Evolutionary conservation across 1,140 invertebrate species (phyloP).

Genomic region (Formica exsecta): DNA sequence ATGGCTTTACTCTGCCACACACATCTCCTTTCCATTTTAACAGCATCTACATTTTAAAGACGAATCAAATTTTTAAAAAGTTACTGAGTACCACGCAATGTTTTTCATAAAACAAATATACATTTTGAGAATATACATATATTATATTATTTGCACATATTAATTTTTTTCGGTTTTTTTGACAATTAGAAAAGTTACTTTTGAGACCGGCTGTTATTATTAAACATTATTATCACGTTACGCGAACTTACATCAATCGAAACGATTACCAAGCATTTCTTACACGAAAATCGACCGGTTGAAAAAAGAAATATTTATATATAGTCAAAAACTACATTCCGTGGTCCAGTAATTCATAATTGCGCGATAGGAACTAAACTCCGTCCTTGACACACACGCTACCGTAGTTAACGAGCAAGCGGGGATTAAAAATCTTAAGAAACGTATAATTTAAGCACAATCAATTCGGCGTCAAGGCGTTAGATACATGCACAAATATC

Average conservation of each 20-base stretch:
- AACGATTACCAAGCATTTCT: neutral
- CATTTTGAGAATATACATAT: neutral
- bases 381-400: conserved; percentile 36
- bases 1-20: neutral
- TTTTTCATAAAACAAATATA: neutral
- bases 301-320: conserved; percentile 4
- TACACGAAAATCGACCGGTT: conserved; percentile 24
- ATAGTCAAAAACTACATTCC: conserved; percentile 34
- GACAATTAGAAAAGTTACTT: neutral
- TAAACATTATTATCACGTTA: neutral
- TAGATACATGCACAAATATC: conserved; percentile 19
- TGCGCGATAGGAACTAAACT: conserved; percentile 19
- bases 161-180: neutral
- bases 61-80: neutral
- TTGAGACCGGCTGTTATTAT: neutral
- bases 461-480: conserved; percentile 25
- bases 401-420: conserved; percentile 20
- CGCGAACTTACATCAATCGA: conserved; percentile 26
- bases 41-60: neutral
- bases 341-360: conserved; percentile 35
- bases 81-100: neutral
- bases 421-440: conserved; percentile 49
- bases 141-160: neutral
- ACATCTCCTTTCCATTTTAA: neutral
- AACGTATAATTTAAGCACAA: conserved; percentile 49